Base-by-base conservation (phyloP, 2,888 invertebrate species). In the Cheiracanthium punctorium region DNA sequence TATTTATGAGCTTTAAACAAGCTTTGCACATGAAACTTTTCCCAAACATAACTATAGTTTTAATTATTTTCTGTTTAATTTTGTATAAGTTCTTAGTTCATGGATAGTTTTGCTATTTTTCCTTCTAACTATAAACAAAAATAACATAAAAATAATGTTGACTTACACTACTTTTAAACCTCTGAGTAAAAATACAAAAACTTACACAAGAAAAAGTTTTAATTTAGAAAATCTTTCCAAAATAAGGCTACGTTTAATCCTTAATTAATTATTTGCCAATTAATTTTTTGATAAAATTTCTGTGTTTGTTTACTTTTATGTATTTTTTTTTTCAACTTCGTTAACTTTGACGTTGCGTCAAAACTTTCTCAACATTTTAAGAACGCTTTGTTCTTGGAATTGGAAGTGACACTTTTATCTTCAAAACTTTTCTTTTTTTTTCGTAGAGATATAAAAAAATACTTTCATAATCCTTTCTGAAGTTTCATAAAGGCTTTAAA, bases 331-430 rank as follows among this genome's bases (percentile, higher is more conserved):
- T 58, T 58, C 7, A 24, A 4, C 24, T 58, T 24, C 24, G 43
- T 17, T 58, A 24, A 58, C 4, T 58, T 24, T 58, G 58, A 58
- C 4, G 58, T 24, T 24, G 5, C 12, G 20, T 58, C 24, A 58
- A 58, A 58, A 58, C 24, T 58, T 24, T 58, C 24, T 24, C n/a
- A 58, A 58, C 8, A 24, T 17, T 58, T 58, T 24, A 5, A 2
- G 24, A 24, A 24, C 24, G 24, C 24, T 24, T 58, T 58, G 5
- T 24, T 58, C 17, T 10, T 20, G 4, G 12, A 7, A 24, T 12
- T 58, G 58, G 7, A 58, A 58, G 58, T 58, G 58, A 58, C 58
- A 58, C 4, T 58, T 24, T 58, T 58, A 58, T 58, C 58, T 24
- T 48, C 12, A 10, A 48, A 14, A 7, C 17, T 48, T 48, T n/a